Conservation (phyloP, 2,888 invertebrate genomes). For the Scaptomyza cyrtandrae region DNA sequence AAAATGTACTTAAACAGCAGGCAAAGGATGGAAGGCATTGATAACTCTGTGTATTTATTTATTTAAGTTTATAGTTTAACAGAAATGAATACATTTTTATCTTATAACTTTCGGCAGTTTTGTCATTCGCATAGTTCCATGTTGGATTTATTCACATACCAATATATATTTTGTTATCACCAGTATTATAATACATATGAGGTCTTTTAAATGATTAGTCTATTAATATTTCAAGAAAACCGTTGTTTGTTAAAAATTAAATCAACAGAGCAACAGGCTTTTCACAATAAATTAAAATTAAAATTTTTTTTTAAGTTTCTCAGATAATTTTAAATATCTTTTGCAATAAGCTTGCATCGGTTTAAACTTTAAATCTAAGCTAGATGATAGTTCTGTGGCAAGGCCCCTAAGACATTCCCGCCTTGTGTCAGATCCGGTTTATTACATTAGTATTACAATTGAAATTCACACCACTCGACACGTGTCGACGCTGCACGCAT, state of each 20-base stretch:
- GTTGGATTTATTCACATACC: not conserved
- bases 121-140: not conserved
- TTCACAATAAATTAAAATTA: not conserved
- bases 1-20: conserved; percentile 4
- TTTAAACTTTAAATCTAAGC: not conserved
- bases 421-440: not conserved
- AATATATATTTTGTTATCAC: conserved; percentile 1
- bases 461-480: conserved; percentile 56
- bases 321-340: not conserved
- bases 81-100: not conserved
- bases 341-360: not conserved
- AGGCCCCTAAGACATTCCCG: not conserved
- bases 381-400: not conserved
- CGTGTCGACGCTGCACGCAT: conserved; percentile 45
- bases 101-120: not conserved
- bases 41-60: not conserved
- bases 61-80: not conserved
- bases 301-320: not conserved
- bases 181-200: conserved; percentile 2
- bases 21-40: conserved; percentile 43
- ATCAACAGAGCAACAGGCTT: no score
- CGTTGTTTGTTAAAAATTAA: not conserved
- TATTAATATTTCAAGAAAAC: not conserved
- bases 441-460: conserved; percentile 16
- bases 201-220: not conserved